Evolutionary conservation across 2,797 vertebrate species (phyloP).

Genomic region (Glossophaga mutica): DNA sequence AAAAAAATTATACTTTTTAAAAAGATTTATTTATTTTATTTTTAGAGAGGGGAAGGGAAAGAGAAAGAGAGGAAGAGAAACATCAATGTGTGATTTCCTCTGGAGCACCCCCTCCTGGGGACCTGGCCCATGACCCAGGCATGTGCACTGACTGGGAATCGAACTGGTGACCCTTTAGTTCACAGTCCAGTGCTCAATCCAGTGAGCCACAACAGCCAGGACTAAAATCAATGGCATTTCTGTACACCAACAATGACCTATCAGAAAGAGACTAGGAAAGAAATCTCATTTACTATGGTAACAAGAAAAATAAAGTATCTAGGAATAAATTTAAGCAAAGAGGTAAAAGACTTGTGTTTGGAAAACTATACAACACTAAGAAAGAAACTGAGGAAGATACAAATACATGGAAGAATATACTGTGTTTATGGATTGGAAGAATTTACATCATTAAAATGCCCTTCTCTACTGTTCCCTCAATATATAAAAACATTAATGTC

Average conservation of each 20-base stretch:
- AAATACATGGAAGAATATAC: background rate
- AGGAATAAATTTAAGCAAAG: background rate
- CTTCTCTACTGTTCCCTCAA: background rate
- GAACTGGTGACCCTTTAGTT: too few species aligned
- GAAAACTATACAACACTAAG: background rate
- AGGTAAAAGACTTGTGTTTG: background rate
- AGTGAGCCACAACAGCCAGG: too few species aligned
- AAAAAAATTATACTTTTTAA: too few species aligned
- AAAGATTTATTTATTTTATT: too few species aligned
- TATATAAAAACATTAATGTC: background rate
- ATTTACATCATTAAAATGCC: background rate
- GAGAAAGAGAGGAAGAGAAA: too few species aligned
- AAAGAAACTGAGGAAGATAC: background rate
- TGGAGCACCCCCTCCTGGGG: too few species aligned
- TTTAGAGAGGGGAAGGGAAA: too few species aligned
- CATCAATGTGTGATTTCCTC: too few species aligned
- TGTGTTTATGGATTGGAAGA: background rate
- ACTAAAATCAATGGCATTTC: background rate
- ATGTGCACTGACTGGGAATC: too few species aligned
- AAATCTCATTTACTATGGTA: background rate
- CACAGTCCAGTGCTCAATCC: too few species aligned
- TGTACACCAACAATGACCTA: background rate
- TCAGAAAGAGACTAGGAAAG: background rate
- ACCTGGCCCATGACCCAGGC: too few species aligned
- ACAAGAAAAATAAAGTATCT: background rate